A percentile compares a stretch with the other conserved stretches of the same genome.
Evolutionary conservation across 1,140 invertebrate genomes (phyloP).

Genomic region (Macrotrachela quadricornifera): DNA sequence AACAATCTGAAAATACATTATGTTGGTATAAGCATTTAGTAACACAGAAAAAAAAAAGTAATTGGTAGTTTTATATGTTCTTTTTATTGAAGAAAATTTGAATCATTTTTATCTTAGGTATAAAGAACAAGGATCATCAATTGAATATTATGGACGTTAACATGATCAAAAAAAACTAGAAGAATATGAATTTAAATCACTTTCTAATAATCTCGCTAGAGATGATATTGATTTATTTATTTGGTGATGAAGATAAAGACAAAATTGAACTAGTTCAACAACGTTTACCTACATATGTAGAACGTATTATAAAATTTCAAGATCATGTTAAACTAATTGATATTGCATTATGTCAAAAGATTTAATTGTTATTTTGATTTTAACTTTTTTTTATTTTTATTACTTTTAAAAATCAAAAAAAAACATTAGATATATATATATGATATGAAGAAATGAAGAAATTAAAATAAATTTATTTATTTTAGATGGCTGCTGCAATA

Average conservation of each 20-base stretch:
- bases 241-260: slow-evolving; percentile 5
- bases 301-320: slow-evolving; percentile 61
- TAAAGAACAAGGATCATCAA: slow-evolving; percentile 23
- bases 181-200: not conserved
- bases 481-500: not conserved
- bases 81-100: slow-evolving; percentile 12
- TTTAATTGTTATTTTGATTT: not conserved
- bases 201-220: not conserved
- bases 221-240: slow-evolving; percentile 13
- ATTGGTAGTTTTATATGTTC: slow-evolving; percentile 28
- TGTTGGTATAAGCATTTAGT: slow-evolving; percentile 89
- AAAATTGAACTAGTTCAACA: slow-evolving; percentile 5
- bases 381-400: no score
- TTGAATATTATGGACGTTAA: slow-evolving; percentile 17
- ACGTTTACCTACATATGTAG: slow-evolving; percentile 20
- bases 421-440: no score
- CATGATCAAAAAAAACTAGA: not conserved
- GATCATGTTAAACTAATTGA: slow-evolving; percentile 36
- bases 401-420: no score
- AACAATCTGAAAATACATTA: slow-evolving; percentile 49
- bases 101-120: slow-evolving; percentile 24
- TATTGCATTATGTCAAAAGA: slow-evolving; percentile 7
- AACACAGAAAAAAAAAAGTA: slow-evolving; percentile 42
- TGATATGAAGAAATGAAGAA: no score
- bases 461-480: no score